phyloP scores from a whole-genome alignment of 2,888 invertebrate species.

The Tachina grossa region DNA sequence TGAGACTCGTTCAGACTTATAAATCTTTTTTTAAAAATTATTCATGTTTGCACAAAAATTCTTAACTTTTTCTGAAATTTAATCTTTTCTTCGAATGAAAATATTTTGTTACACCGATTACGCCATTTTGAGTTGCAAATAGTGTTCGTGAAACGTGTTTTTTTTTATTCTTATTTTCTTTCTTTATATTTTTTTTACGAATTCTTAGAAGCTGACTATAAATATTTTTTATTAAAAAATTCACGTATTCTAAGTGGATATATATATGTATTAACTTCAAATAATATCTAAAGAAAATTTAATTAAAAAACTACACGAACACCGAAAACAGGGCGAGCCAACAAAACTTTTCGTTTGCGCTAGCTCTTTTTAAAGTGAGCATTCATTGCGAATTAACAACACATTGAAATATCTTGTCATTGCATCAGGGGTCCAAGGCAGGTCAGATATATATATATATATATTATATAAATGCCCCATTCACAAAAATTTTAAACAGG shows the following conservation, averaged over 20 bases:
- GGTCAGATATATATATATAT: too few relatives aligned
- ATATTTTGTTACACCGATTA: conserved; percentile 58
- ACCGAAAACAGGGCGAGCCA: conserved; percentile 69
- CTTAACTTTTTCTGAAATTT: conserved; percentile 56
- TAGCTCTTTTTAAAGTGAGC: conserved; percentile 28
- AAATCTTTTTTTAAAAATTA: background rate
- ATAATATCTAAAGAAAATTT: conserved; percentile 58
- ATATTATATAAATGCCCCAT: too few relatives aligned
- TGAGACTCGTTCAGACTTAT: background rate
- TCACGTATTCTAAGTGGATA: conserved; percentile 19
- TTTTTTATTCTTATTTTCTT: conserved; percentile 38
- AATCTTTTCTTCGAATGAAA: conserved; percentile 61
- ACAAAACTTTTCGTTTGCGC: conserved; percentile 62
- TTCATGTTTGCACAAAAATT: background rate
- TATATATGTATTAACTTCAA: conserved; percentile 36
- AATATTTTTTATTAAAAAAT: conserved; percentile 21
- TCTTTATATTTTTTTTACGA: background rate
- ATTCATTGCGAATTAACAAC: background rate
- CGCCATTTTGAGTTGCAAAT: conserved; percentile 68
- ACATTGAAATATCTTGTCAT: conserved; percentile 2
- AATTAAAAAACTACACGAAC: conserved; percentile 58
- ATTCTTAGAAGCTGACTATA: background rate
- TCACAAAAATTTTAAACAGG: too few relatives aligned
- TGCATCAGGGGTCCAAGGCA: background rate
- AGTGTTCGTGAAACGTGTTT: conserved; percentile 67